Base-by-base conservation (phyloP, 2,113 vertebrate genomes). In the Zeus faber region DNA sequence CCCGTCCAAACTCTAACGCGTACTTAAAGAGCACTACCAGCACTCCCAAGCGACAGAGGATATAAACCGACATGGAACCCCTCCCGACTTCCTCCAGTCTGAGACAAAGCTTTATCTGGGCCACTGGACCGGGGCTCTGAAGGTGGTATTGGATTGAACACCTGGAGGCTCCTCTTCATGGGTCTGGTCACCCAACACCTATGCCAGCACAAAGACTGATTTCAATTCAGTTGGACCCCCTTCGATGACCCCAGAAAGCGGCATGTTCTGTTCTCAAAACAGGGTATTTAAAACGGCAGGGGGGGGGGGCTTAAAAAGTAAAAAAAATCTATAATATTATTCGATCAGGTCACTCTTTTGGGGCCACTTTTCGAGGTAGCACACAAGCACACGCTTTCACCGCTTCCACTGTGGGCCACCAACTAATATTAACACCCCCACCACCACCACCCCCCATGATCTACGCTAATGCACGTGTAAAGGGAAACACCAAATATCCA, bases 191-290 rank as follows among this genome's bases (percentile, higher is more conserved):
- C 50, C 74, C 60, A 50, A 62, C 58, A 56, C 70, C 27, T 63
- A 77, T 82, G 67, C 77, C 81, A 82, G 82, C 84, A 84, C 74
- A 85, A 81, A 70, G 62, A 81, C 72, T 49, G 48, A 3, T 62
- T 66, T 55, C 22, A 39, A 13, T 43, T 65, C 43, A 46, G 49
- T 45, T 24, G 55, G 47, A 72, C 27, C 50, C n/a, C n/a, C n/a
- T n/a, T n/a, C n/a, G n/a, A n/a, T n/a, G n/a, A n/a, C n/a, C n/a
- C n/a, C n/a, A n/a, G n/a, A n/a, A n/a, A n/a, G n/a, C n/a, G 54
- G 45, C 56, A 48, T 56, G 41, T 5, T 49, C 18, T 1, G 69
- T 65, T 57, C 69, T 67, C 16, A 61, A 74, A 84, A 84, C 82
- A 87, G 81, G 80, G 78, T 84, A 76, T 73, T 16, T n/a, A 24